Evolutionary conservation across 2,888 invertebrate species (phyloP), one percentile per base, ranked within the genome.

Genomic region (Pandemis cinnamomeana): DNA sequence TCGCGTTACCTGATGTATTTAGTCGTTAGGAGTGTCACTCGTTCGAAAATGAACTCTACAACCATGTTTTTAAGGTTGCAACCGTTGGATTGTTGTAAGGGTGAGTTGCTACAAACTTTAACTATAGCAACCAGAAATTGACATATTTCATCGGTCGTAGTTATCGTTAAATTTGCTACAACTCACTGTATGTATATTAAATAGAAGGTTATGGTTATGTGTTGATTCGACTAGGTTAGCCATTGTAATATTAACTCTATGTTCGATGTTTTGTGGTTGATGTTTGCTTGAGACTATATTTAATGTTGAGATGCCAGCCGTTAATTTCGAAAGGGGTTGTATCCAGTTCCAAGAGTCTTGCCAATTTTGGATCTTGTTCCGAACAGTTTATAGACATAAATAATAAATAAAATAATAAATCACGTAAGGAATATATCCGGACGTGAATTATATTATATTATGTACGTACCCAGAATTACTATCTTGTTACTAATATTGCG

Each of bases 1-100:
- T 91, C 89, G 89, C 89, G 92, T 92, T 91, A 93, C 92, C 92
- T 92, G 90, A 91, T 87, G 81, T 83, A 71, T 86, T 81, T 81
- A 70, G 84, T 79, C 80, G 82, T 79, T 82, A 76, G 83, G 79
- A 81, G 69, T 67, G 74, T 79, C 80, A 86, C 84, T 86, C 81
- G 83, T 80, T 79, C 61, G 66, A 75, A 75, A 71, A 75, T 41
- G 62, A 67, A 46, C 55, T 20, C 60, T 55, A 46, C 27, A 5
- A 10, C 58, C 48, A 51, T 46, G 5, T 20, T 63, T 41, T 63
- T 58, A 68, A 67, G 61, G 61, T 67, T 27, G 61, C 13, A 53
- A 55, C 64, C 60, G 70, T 71, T 61, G n/a, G 27, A 48, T 11
- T 27, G 20, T 27, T 27, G 5, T 36, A 36, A 36, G 27, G 1